phyloP scores from a whole-genome alignment of 2,888 invertebrate species.

The Pilophorus perplexus region DNA sequence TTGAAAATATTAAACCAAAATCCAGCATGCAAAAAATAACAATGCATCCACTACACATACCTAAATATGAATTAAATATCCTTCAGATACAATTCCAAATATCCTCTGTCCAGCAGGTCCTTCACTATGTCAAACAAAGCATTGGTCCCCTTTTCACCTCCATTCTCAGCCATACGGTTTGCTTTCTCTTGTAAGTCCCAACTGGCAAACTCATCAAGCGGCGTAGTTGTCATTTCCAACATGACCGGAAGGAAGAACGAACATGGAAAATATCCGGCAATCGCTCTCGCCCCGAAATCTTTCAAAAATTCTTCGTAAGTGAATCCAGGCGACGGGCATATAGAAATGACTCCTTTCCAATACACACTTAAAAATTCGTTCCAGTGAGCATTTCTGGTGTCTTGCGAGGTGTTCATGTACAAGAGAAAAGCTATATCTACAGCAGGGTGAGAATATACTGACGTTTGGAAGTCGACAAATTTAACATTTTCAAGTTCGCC shows the following conservation, averaged over 20 bases:
- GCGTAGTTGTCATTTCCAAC: constrained; percentile 8
- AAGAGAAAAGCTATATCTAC: constrained; percentile 52
- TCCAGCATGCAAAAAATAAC: no score
- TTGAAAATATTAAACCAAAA: no score
- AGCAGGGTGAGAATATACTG: constrained; percentile 51
- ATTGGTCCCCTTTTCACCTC: constrained; percentile 39
- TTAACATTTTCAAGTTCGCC: constrained; percentile 47
- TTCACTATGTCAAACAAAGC: constrained; percentile 42
- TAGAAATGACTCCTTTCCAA: constrained; percentile 39
- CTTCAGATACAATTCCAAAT: constrained; percentile 8
- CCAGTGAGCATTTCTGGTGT: constrained; percentile 49
- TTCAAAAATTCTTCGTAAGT: constrained; percentile 36
- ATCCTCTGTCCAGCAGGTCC: constrained; percentile 48
- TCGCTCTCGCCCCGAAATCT: constrained; percentile 39
- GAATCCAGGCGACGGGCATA: constrained; percentile 33
- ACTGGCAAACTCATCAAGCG: background rate
- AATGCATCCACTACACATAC: no score
- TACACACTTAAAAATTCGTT: constrained; percentile 51
- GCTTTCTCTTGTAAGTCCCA: background rate
- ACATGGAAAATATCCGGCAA: constrained; percentile 44
- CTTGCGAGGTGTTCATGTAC: constrained; percentile 51
- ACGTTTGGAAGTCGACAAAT: constrained; percentile 52
- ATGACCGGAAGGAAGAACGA: constrained; percentile 46
- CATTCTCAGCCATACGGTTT: background rate
- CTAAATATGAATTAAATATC: no score